Conservation (phyloP, 2,888 invertebrate species). For the Arge pagana region DNA sequence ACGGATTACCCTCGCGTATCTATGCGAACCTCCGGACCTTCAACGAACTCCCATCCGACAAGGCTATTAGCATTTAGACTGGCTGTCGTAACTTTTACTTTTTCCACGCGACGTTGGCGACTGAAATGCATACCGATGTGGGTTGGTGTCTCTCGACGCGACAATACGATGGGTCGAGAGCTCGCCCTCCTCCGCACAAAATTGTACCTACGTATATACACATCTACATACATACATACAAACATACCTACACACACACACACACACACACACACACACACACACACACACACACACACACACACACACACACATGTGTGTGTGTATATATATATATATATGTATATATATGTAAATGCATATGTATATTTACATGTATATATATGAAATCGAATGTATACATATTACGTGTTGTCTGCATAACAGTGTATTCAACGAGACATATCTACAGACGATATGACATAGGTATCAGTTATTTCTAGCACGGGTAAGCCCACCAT, state of each 20-base stretch:
- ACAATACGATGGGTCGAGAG: no score
- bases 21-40: slow-evolving; percentile 47
- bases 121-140: slow-evolving; percentile 55
- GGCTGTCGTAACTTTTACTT: slow-evolving; percentile 49
- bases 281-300: neutral
- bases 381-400: no score
- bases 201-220: neutral
- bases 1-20: slow-evolving; percentile 14
- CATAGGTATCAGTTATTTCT: no score
- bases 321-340: neutral
- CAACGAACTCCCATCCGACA: slow-evolving; percentile 54
- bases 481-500: no score
- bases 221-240: neutral
- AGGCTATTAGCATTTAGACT: slow-evolving; percentile 59
- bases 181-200: no score
- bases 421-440: no score
- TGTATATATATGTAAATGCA: neutral
- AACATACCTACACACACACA: neutral
- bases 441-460: no score
- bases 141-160: no score
- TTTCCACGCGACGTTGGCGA: slow-evolving; percentile 36
- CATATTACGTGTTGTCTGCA: no score
- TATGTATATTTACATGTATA: neutral
- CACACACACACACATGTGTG: neutral
- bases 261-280: neutral